A percentile compares a stretch with the other conserved stretches of the same genome.
Conservation (phyloP, 2,797 vertebrate genomes). For the Melanitta fusca region DNA sequence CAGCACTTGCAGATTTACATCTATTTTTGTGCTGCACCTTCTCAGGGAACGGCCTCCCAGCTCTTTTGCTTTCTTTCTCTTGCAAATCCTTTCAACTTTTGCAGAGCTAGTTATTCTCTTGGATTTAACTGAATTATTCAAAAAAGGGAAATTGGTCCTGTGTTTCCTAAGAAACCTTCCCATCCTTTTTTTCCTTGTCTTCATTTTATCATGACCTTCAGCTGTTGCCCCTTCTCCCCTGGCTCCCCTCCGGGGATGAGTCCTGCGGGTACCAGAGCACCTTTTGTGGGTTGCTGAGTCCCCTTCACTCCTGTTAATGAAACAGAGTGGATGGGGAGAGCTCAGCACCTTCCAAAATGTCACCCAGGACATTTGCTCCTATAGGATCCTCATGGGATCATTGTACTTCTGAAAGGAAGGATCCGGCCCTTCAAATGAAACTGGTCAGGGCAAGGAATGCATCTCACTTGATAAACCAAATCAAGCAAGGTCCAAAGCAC, state of each 20-base stretch:
- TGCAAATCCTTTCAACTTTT: conserved; percentile 46
- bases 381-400: neutral
- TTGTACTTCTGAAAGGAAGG: rapidly evolving
- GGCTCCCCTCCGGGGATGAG: neutral
- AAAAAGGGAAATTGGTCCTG: neutral
- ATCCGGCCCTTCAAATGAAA: neutral
- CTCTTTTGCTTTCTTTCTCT: conserved; percentile 7
- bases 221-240: neutral
- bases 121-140: conserved; percentile 23
- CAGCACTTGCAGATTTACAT: conserved; percentile 39
- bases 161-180: conserved; percentile 15
- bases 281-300: neutral
- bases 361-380: neutral
- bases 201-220: neutral
- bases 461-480: neutral
- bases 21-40: conserved; percentile 41
- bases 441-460: neutral
- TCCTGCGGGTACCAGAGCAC: neutral
- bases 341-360: neutral
- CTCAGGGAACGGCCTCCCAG: rapidly evolving
- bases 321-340: neutral
- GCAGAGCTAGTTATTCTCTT: neutral
- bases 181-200: conserved; percentile 1
- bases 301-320: neutral
- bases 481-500: conserved; percentile 10